Evolutionary conservation across 2,113 vertebrate species (phyloP).

Genomic region (Xenopus borealis): DNA sequence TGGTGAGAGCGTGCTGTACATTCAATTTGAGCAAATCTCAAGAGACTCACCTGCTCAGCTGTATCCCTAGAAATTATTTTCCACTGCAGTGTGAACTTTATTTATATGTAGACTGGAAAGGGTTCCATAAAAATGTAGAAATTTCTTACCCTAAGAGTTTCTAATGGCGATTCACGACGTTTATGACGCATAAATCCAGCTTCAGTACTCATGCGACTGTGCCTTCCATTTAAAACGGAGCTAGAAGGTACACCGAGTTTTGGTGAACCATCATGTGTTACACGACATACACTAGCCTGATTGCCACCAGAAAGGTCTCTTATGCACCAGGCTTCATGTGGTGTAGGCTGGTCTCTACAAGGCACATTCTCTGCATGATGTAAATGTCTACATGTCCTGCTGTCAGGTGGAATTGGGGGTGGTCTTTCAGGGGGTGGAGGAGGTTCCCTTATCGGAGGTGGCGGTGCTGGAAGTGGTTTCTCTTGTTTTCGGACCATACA

Average conservation of each 20-base stretch:
- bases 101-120: too few relatives aligned
- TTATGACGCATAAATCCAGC: conserved; percentile 63
- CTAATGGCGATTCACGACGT: conserved; percentile 64
- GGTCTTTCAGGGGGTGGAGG: conserved; percentile 87
- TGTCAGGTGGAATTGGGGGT: conserved; percentile 77
- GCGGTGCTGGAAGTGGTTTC: conserved; percentile 89
- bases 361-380: conserved; percentile 64
- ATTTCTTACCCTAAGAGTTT: conserved; percentile 76
- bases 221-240: conserved; percentile 74
- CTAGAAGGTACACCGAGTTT: conserved; percentile 68
- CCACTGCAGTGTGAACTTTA: too few relatives aligned
- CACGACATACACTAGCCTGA: conserved; percentile 63
- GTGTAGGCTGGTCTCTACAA: conserved; percentile 67
- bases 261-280: conserved; percentile 68
- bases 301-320: conserved; percentile 65
- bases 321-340: conserved; percentile 72
- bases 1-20: too few relatives aligned
- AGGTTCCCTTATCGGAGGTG: conserved; percentile 84
- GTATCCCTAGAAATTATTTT: too few relatives aligned
- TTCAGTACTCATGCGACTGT: conserved; percentile 66
- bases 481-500: conserved; percentile 91
- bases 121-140: not conserved
- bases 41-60: too few relatives aligned
- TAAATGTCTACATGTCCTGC: conserved; percentile 70
- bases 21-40: too few relatives aligned